Conservation (phyloP, 2,888 invertebrate species). For the Anoplius nigerrimus region DNA sequence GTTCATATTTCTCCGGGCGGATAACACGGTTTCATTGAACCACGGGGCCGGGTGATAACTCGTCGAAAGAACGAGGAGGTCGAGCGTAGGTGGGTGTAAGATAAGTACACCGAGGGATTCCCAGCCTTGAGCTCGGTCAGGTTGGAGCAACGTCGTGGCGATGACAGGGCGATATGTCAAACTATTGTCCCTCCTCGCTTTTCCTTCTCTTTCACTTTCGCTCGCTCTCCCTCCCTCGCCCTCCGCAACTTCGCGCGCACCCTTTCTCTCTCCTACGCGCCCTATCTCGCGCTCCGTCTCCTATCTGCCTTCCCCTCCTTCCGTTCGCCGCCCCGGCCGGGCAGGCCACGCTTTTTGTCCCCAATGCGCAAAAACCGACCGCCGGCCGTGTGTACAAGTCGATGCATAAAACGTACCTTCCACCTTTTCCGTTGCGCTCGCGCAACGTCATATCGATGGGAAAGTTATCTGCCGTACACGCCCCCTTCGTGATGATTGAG, state of each 20-base stretch:
- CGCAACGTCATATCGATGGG: neutral
- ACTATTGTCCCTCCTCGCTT: constrained; percentile 63
- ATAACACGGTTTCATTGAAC: constrained; percentile 54
- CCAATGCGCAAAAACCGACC: constrained; percentile 43
- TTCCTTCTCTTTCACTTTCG: constrained; percentile 33
- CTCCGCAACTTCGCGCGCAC: constrained; percentile 12
- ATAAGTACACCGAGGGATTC: constrained; percentile 57
- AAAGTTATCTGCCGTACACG: too few species aligned
- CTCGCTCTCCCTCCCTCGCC: constrained; percentile 14
- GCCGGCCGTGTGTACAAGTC: constrained; percentile 30
- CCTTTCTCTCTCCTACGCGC: constrained; percentile 6
- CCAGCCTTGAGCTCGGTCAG: constrained; percentile 45
- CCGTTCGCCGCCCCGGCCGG: too few species aligned
- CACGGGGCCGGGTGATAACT: constrained; percentile 45
- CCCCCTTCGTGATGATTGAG: too few species aligned
- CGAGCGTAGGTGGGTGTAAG: constrained; percentile 44
- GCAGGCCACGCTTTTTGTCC: constrained; percentile 42
- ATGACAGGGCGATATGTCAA: constrained; percentile 70
- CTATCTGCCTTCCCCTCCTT: constrained; percentile 18
- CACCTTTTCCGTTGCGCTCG: neutral
- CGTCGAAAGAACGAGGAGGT: constrained; percentile 44
- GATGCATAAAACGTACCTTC: constrained; percentile 46
- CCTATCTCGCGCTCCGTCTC: constrained; percentile 13
- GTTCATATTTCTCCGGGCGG: constrained; percentile 48
- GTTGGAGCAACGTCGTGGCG: constrained; percentile 56